A percentile compares a stretch with the other conserved stretches of the same genome.
Evolutionary conservation across 2,797 vertebrate species (phyloP).

Genomic region (Channa striata): DNA sequence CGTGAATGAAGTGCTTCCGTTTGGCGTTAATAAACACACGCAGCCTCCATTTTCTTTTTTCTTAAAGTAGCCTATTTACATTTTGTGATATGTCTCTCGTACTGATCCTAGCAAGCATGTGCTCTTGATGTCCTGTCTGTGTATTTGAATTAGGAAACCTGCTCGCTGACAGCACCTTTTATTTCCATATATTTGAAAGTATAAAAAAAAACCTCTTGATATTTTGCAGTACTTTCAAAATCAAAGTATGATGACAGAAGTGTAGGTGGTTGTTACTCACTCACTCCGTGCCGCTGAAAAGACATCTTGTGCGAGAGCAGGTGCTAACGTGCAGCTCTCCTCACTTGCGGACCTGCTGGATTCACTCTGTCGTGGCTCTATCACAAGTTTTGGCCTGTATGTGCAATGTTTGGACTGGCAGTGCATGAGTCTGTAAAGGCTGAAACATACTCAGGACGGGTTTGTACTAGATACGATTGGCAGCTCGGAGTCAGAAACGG

Average conservation of each 20-base stretch:
- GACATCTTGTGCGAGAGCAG: slow-evolving; percentile 67
- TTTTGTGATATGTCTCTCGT: slow-evolving; percentile 73
- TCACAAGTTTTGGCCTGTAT: slow-evolving; percentile 75
- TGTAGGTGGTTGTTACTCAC: slow-evolving; percentile 58
- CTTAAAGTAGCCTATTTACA: slow-evolving; percentile 76
- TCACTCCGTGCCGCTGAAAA: slow-evolving; percentile 45
- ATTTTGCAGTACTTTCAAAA: slow-evolving; percentile 53
- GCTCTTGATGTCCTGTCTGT: slow-evolving; percentile 44
- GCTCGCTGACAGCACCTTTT: slow-evolving; percentile 64
- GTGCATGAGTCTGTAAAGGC: slow-evolving; percentile 66
- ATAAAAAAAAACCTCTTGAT: slow-evolving; percentile 46
- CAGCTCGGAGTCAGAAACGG: slow-evolving; percentile 31
- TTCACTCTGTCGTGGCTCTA: slow-evolving; percentile 50
- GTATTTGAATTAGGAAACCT: slow-evolving; percentile 28
- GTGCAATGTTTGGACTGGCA: slow-evolving; percentile 78
- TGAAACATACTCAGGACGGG: slow-evolving; percentile 43
- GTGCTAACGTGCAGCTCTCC: slow-evolving; percentile 56
- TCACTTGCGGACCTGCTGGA: slow-evolving; percentile 62
- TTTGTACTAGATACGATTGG: slow-evolving; percentile 29
- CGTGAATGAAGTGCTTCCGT: slow-evolving; percentile 74
- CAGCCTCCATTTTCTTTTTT: slow-evolving; percentile 53
- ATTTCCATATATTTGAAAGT: slow-evolving; percentile 45
- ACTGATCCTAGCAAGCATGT: slow-evolving; percentile 56
- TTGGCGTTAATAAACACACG: slow-evolving; percentile 64
- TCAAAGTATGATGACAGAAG: slow-evolving; percentile 43